These are phyloP conservation scores for Sthenelais limicola DNA, from an alignment of 2,888 invertebrate species.

Conservation along the genomic window DNA sequence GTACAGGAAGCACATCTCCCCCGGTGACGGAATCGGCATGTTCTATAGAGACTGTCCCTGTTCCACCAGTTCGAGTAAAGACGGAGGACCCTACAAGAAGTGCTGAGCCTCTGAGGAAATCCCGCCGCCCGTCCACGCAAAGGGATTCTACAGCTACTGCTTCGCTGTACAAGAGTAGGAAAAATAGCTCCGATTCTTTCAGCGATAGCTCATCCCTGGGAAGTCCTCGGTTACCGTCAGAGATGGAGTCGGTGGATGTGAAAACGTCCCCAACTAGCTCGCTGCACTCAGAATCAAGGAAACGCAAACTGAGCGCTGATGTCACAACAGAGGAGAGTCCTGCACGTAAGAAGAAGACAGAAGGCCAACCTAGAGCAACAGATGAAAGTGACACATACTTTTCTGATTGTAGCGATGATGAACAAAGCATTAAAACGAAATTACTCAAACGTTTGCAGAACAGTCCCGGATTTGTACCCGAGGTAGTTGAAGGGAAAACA, in stretches of 20 bases:
- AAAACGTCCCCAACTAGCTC: no score
- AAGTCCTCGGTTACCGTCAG: background rate
- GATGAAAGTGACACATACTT: background rate
- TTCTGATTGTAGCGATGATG: background rate
- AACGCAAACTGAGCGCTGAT: background rate
- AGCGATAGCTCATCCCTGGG: background rate
- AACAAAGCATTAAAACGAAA: background rate
- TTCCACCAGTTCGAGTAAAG: no score
- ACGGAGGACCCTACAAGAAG: no score
- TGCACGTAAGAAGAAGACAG: background rate
- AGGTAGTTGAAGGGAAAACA: conserved; percentile 15
- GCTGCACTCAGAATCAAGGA: no score
- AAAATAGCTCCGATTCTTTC: background rate
- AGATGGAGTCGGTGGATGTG: no score
- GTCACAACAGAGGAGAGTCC: background rate
- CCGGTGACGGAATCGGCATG: no score
- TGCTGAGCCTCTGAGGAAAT: conserved; percentile 9
- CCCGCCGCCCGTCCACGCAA: conserved; percentile 16
- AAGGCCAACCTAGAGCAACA: background rate
- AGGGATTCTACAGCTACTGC: conserved; percentile 24
- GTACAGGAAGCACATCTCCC: no score
- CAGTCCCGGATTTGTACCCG: conserved; percentile 20
- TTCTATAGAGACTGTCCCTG: no score
- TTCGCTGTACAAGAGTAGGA: conserved; percentile 1
- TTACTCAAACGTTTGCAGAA: background rate